Percentiles rank a stretch among this genome's conserved stretches.
phyloP scores from a whole-genome alignment of 2,113 vertebrate species.

The Phrynocephalus versicolor region DNA sequence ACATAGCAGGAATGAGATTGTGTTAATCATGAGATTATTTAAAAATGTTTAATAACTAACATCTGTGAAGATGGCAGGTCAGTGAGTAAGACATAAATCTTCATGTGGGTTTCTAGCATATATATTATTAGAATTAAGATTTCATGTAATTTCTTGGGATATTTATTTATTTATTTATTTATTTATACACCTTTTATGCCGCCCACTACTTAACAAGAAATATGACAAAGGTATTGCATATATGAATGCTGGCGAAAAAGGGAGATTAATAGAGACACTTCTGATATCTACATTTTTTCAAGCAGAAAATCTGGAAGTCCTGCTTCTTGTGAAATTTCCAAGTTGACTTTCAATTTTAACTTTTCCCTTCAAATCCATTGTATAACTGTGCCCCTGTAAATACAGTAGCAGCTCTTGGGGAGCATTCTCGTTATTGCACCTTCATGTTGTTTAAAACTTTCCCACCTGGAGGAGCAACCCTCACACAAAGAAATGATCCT shows the following conservation, averaged over 20 bases:
- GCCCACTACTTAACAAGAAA: background rate
- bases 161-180: too few species aligned
- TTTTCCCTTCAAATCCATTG: background rate
- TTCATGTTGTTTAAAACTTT: background rate
- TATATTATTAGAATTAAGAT: background rate
- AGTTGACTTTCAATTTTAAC: background rate
- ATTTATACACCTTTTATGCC: too few species aligned
- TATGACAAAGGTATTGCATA: background rate
- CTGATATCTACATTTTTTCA: background rate
- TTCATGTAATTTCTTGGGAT: background rate
- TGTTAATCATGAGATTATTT: background rate
- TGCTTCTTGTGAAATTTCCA: background rate
- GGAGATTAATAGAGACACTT: background rate
- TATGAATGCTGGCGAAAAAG: background rate
- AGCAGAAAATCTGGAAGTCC: background rate
- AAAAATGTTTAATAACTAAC: constrained; percentile 12
- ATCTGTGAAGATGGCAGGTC: background rate
- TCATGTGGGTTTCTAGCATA: background rate
- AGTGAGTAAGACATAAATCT: background rate
- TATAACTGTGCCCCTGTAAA: background rate
- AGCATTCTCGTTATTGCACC: background rate
- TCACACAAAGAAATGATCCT: background rate
- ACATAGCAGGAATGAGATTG: background rate
- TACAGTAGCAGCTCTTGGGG: background rate
- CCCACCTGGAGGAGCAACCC: background rate